phyloP scores from a whole-genome alignment of 2,113 vertebrate genomes.

The Glareola pratincola region DNA sequence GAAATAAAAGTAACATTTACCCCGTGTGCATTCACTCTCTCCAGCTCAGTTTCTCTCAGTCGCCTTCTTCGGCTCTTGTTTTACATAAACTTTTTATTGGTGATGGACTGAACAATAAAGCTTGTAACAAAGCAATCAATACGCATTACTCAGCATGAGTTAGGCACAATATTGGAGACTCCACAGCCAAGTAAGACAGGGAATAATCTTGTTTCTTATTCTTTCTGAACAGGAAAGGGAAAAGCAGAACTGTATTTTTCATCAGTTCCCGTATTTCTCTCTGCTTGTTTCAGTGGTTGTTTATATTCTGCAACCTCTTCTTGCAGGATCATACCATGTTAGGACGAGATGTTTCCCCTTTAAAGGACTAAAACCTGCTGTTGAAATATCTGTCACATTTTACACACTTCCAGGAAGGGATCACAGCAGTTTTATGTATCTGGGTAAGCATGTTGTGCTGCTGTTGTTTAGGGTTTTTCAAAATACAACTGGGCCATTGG shows the following conservation, averaged over 20 bases:
- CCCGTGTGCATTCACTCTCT: not conserved
- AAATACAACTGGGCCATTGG: not conserved
- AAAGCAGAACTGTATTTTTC: not conserved
- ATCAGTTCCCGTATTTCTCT: not conserved
- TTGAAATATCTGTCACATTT: not conserved
- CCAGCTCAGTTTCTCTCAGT: not conserved
- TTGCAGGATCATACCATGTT: not conserved
- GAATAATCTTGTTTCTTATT: conserved; percentile 18
- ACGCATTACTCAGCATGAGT: conserved; percentile 33
- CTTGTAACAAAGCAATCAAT: conserved; percentile 60
- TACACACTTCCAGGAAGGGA: not conserved
- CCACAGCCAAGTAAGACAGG: not conserved
- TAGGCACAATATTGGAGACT: conserved; percentile 35
- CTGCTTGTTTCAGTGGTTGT: not conserved
- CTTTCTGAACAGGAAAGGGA: not conserved
- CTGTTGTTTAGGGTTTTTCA: not conserved
- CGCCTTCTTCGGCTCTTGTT: not conserved
- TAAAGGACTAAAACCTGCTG: not conserved
- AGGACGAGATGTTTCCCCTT: not conserved
- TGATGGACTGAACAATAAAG: conserved; percentile 55
- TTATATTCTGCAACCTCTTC: not conserved
- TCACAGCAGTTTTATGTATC: not conserved
- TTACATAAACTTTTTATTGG: conserved; percentile 56
- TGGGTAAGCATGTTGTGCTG: not conserved
- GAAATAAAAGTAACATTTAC: not conserved